Evolutionary conservation across 2,113 vertebrate species (phyloP).

Genomic region (Calidris pugnax): DNA sequence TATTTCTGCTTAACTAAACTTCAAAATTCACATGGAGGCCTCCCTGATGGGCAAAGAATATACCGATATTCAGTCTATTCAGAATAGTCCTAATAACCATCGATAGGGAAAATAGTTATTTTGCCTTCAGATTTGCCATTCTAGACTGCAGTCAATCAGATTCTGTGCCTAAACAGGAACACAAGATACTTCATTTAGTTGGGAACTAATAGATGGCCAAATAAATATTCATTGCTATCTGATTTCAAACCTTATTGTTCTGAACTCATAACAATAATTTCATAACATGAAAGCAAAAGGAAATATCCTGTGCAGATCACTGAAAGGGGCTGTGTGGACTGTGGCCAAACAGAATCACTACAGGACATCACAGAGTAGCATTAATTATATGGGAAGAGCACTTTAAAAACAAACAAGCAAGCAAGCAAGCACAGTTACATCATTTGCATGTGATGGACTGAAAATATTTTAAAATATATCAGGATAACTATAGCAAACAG

Average conservation of each 20-base stretch:
- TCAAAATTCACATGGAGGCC: background rate
- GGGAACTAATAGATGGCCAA: background rate
- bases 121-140: background rate
- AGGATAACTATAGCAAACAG: background rate
- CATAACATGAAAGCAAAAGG: background rate
- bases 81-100: background rate
- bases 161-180: background rate
- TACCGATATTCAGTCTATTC: background rate
- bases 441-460: background rate
- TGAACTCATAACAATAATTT: background rate
- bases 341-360: background rate
- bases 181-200: background rate
- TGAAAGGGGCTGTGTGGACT: background rate
- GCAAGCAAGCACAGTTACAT: background rate
- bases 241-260: background rate
- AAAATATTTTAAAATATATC: background rate
- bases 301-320: background rate
- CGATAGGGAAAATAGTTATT: background rate
- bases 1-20: background rate
- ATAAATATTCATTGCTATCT: background rate
- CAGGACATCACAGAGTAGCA: background rate
- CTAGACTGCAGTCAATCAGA: background rate
- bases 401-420: background rate
- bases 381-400: background rate
- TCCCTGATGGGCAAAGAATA: background rate